Evolutionary conservation across 1,140 invertebrate genomes (phyloP).

Genomic region (Asobara japonica): DNA sequence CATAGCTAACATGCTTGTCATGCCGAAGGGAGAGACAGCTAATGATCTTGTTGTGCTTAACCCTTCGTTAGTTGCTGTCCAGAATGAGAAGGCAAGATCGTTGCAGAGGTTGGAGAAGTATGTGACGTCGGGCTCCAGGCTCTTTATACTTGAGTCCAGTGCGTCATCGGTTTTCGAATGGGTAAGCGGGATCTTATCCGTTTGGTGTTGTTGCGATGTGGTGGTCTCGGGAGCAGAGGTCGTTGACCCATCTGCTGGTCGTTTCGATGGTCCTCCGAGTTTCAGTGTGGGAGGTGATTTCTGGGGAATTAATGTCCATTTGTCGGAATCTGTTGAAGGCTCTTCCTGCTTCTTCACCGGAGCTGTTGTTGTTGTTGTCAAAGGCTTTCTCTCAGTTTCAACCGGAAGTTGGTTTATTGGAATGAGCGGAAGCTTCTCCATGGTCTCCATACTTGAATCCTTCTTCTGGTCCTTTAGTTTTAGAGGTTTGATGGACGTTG

Average conservation of each 20-base stretch:
- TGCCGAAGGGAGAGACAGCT: conserved; percentile 85
- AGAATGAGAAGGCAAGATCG: conserved; percentile 83
- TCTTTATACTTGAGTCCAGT: conserved; percentile 76
- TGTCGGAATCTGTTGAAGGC: conserved; percentile 23
- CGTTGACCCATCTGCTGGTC: conserved; percentile 37
- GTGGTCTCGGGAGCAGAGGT: conserved; percentile 24
- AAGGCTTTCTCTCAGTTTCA: background rate
- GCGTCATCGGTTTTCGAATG: conserved; percentile 64
- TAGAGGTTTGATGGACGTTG: background rate
- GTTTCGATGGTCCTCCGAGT: conserved; percentile 45
- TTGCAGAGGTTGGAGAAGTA: conserved; percentile 83
- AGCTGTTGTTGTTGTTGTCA: background rate
- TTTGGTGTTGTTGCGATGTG: conserved; percentile 26
- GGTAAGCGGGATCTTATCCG: conserved; percentile 43
- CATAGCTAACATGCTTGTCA: conserved; percentile 86
- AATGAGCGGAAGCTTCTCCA: background rate
- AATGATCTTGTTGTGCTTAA: conserved; percentile 80
- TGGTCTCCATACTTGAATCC: conserved; percentile 24
- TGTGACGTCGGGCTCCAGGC: conserved; percentile 75
- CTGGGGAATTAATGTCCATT: conserved; percentile 58
- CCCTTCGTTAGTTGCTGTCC: conserved; percentile 75
- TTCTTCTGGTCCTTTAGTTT: conserved; percentile 28
- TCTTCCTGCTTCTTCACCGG: background rate
- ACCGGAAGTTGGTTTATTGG: background rate
- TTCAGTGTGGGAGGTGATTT: conserved; percentile 44